Conservation (phyloP, 2,888 invertebrate species). For the Lumbricus terrestris region DNA sequence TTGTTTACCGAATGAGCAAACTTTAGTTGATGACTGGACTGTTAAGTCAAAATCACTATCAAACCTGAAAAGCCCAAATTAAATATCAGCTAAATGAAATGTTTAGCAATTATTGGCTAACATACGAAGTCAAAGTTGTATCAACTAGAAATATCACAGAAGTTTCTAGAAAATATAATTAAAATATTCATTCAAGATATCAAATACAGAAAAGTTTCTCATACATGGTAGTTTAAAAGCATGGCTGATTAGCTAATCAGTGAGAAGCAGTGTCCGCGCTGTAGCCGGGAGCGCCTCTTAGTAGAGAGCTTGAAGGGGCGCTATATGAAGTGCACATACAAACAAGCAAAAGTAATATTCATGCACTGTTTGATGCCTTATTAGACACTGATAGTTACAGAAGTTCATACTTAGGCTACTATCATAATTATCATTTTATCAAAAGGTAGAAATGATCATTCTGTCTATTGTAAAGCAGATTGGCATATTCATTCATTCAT, state of each 20-base stretch:
- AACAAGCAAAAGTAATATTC: too few relatives aligned
- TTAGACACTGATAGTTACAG: not conserved
- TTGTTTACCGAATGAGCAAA: constrained; percentile 98
- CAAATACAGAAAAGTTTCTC: not conserved
- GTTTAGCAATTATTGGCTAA: too few relatives aligned
- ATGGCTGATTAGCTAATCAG: not conserved
- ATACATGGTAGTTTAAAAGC: not conserved
- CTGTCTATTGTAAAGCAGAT: too few relatives aligned
- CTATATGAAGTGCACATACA: too few relatives aligned
- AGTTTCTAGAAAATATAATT: not conserved
- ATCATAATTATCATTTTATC: not conserved
- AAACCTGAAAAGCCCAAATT: constrained; percentile 70
- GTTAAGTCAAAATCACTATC: constrained; percentile 98
- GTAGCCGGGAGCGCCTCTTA: too few relatives aligned
- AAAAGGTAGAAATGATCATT: too few relatives aligned
- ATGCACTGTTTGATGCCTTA: not conserved
- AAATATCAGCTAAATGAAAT: too few relatives aligned
- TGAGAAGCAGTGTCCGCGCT: too few relatives aligned
- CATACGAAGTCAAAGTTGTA: too few relatives aligned
- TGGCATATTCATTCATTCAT: too few relatives aligned
- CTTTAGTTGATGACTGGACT: constrained; percentile 97
- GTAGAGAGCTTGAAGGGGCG: too few relatives aligned
- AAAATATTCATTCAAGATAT: not conserved
- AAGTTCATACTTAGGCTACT: too few relatives aligned
- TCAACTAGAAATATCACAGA: not conserved